Evolutionary conservation across 2,113 vertebrate species (phyloP), one percentile per base, ranked within the genome.

Genomic region (Pachypanchax playfairii): DNA sequence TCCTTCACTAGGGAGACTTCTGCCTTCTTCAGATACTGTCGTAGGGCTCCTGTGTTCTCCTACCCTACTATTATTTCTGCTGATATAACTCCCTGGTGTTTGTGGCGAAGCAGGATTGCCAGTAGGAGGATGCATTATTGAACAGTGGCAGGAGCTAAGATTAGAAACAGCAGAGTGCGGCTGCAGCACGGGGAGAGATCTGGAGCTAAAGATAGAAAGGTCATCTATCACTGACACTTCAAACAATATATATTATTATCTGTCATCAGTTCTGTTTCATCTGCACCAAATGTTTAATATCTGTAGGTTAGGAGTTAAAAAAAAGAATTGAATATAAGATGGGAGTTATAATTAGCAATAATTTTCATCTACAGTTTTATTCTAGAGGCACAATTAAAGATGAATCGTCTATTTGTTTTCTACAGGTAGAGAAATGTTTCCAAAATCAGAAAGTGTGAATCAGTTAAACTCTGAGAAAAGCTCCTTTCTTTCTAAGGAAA

Each of bases 181-280:
- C 70, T 55, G 56, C 55, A 60, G 85, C 54, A 62, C 35, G 47
- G 66, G 35, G 62, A 54, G 22, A 35, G 58, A 61, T 31, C 42
- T 61, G 50, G 65, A 70, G 33, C 84, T 87, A 89, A 85, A 90
- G 68, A 91, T 91, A 91, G 87, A 81, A 89, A 85, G 82, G 85
- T 85, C 75, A 79, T 87, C 75, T 69, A 69, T 84, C 78, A 67
- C 35, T 59, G 74, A 70, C 58, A 70, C 57, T 22, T 35, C 29
- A 18, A 53, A 75, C 77, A 70, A 69, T 17, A 35, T 44, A 57
- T 75, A 62, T 77, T 54, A 70, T 79, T 70, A 75, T 68, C 43
- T 21, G 15, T 51, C 42, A 17, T 33, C 11, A 57, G 39, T 72
- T 71, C 54, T 62, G 61, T 71, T 44, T 33, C 36, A 82, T 60